Evolutionary conservation across 2,888 invertebrate species (phyloP), one percentile per base, ranked within the genome.

Genomic region (Merodon equestris): DNA sequence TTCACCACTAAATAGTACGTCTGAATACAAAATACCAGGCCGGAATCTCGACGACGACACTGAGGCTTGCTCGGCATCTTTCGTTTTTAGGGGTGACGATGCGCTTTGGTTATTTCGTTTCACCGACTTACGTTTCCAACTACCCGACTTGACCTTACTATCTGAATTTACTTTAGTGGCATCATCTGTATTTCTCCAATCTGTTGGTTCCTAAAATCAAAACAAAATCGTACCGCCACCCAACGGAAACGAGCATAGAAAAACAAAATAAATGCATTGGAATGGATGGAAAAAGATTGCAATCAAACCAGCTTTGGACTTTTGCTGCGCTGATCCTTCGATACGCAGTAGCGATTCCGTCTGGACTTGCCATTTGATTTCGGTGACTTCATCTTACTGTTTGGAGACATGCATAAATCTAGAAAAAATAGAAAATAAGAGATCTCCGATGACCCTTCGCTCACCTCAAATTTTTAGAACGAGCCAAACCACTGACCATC

Each of bases 371-470:
- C 9, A 10, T 48, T 74, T 1, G 64, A 40, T 51, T 79, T 79
- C 34, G 54, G 45, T 10, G 64, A 60, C 34, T 79, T 79, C 64
- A 79, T 70, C 27, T 74, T 79, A 56, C 73, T 73, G 7, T 36
- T 27, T 27, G 27, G 27, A 27, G 27, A 27, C 27, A 27, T 27
- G 27, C 27, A 27, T 27, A 27, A 27, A 27, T 27, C 27, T 27
- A 27, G 27, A 27, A 27, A 27, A 27, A 27, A 27, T 57, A 7
- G 9, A 10, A 36, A 48, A 18, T 18, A 57, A 42, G 9, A 34
- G n/a, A 53, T 14, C 27, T 27, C 27, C 27, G 7, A 27, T 7
- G 27, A 27, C 7, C 27, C 27, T 27, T 27, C 7, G 27, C 27
- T 27, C 7, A 72, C 77, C 57, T 68, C 10, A 63, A 44, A 63